These are phyloP conservation scores for Linurgus olivaceus DNA, from an alignment of 2,797 vertebrate species.

Conservation along the genomic window DNA sequence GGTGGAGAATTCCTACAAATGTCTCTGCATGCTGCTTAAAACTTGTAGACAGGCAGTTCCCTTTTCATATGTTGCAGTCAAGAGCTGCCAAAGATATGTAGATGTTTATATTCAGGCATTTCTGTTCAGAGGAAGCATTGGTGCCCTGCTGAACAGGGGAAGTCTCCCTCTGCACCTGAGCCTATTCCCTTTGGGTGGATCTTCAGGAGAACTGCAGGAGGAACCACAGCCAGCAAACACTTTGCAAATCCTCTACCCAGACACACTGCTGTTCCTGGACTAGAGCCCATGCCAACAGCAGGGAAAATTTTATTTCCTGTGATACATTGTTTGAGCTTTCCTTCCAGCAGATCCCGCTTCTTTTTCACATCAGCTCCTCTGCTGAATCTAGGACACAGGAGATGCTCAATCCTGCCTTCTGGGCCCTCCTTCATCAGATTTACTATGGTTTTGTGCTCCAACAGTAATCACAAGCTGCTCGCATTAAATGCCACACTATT, in stretches of 20 bases:
- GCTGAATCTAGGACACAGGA: not conserved
- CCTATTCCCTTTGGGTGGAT: not conserved
- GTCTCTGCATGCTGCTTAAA: not conserved
- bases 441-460: not conserved
- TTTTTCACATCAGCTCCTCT: not conserved
- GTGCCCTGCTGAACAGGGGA: not conserved
- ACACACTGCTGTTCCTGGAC: not conserved
- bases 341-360: conserved; percentile 8
- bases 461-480: not conserved
- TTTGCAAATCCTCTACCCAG: not conserved
- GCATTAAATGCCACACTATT: not conserved
- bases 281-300: not conserved
- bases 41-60: not conserved
- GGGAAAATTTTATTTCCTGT: not conserved
- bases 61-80: not conserved
- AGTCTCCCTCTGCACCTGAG: not conserved
- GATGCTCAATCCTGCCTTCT: conserved; percentile 29
- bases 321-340: not conserved
- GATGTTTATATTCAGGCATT: not conserved
- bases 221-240: not conserved
- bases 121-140: not conserved
- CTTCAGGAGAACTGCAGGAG: not conserved
- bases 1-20: not conserved
- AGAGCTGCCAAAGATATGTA: not conserved
- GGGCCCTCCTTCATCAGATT: not conserved